Conservation (phyloP, 2,888 invertebrate genomes). For the Mechanitis mazaeus region DNA sequence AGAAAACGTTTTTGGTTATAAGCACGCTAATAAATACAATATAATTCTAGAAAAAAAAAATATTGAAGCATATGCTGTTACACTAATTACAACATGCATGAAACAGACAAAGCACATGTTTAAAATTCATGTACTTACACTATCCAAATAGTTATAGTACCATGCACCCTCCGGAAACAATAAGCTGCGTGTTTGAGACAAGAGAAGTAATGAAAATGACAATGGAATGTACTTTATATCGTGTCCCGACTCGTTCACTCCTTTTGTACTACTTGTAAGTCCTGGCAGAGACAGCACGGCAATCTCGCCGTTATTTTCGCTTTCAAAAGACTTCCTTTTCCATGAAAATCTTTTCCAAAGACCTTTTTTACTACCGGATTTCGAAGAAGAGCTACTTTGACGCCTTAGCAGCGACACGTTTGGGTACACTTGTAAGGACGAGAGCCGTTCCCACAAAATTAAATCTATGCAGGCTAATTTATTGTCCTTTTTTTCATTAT, state of each 20-base stretch:
- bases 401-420: conserved; percentile 53
- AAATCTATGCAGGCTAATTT: conserved; percentile 59
- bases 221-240: conserved; percentile 58
- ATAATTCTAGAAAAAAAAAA: too few relatives aligned
- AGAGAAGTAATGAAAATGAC: conserved; percentile 55
- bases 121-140: conserved; percentile 53
- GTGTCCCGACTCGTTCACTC: conserved; percentile 56
- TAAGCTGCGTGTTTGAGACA: conserved; percentile 59
- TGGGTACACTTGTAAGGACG: conserved; percentile 52
- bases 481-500: conserved; percentile 44
- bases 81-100: too few relatives aligned
- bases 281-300: conserved; percentile 60
- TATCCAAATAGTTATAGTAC: conserved; percentile 70
- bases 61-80: too few relatives aligned
- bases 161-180: conserved; percentile 64
- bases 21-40: too few relatives aligned
- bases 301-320: conserved; percentile 50
- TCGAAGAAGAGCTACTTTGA: conserved; percentile 43
- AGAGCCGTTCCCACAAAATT: conserved; percentile 64
- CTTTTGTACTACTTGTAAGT: conserved; percentile 51
- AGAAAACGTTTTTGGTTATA: too few relatives aligned
- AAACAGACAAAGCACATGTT: conserved; percentile 1
- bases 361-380: conserved; percentile 49
- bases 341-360: conserved; percentile 48
- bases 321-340: conserved; percentile 42